These are phyloP conservation scores for Agelastica alni DNA, from an alignment of 2,888 invertebrate species.

Conservation along the genomic window DNA sequence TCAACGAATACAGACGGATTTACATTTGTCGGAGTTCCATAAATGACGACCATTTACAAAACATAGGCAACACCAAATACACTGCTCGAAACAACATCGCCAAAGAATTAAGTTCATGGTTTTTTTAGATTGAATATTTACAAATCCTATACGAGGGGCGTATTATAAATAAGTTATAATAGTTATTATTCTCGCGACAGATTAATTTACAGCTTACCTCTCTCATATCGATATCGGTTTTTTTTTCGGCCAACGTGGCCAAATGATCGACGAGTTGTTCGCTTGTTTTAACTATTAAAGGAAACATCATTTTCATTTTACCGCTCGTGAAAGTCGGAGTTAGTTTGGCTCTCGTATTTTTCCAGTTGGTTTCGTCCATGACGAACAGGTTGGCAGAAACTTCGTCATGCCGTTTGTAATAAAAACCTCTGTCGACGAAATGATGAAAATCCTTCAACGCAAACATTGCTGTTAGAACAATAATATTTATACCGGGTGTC, in stretches of 20 bases:
- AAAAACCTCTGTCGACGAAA: conserved; percentile 44
- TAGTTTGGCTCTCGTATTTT: conserved; percentile 62
- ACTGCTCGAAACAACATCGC: not conserved
- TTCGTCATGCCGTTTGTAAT: conserved; percentile 46
- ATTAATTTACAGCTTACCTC: no score
- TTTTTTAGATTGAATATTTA: no score
- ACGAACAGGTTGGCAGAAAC: conserved; percentile 62
- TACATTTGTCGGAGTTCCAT: no score
- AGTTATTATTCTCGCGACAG: no score
- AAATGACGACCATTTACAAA: no score
- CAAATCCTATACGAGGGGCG: no score
- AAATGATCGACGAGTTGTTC: conserved; percentile 43
- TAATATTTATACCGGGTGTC: no score
- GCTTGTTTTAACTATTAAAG: conserved; percentile 44
- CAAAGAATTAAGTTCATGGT: no score
- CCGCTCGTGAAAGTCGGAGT: conserved; percentile 62
- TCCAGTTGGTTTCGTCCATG: conserved; percentile 64
- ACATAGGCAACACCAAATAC: no score
- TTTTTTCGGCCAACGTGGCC: conserved; percentile 32
- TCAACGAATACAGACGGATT: no score
- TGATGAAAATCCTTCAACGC: conserved; percentile 35
- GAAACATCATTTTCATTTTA: conserved; percentile 56
- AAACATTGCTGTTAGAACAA: no score
- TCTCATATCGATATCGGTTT: conserved; percentile 52
- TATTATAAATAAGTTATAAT: no score